Evolutionary conservation across 2,797 vertebrate genomes (phyloP).

Genomic region (Aulostomus chinensis): DNA sequence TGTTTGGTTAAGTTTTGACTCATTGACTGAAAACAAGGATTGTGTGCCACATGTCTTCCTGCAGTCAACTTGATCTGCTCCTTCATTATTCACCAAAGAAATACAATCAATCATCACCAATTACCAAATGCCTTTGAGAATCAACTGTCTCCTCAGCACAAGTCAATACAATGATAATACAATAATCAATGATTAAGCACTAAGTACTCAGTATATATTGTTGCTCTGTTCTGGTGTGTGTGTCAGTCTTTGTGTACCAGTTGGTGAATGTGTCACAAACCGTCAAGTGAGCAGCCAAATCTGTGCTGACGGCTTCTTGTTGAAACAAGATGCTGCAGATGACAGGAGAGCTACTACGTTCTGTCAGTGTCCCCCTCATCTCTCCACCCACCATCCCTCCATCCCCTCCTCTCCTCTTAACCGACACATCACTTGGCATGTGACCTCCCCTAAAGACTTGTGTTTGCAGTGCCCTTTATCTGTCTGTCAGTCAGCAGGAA

Average conservation of each 20-base stretch:
- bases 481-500: too few species aligned
- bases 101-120: slow-evolving; percentile 27
- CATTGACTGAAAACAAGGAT: slow-evolving; percentile 23
- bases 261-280: too few species aligned
- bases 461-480: too few species aligned
- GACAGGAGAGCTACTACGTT: slow-evolving; percentile 35
- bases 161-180: too few species aligned
- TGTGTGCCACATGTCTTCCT: slow-evolving; percentile 64
- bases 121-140: too few species aligned
- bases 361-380: slow-evolving; percentile 27
- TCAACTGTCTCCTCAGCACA: too few species aligned
- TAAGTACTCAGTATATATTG: background rate
- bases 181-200: background rate
- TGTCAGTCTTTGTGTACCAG: background rate
- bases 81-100: slow-evolving; percentile 9
- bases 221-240: background rate
- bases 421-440: slow-evolving; percentile 37
- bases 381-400: slow-evolving; percentile 22
- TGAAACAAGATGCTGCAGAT: slow-evolving; percentile 56
- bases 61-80: slow-evolving; percentile 4
- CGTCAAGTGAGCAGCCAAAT: slow-evolving; percentile 38
- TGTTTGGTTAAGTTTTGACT: slow-evolving; percentile 18
- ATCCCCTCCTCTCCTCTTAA: slow-evolving; percentile 5
- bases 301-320: slow-evolving; percentile 37
- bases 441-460: background rate